Conservation (phyloP, 2,113 vertebrate species). For the Rafetus swinhoei region DNA sequence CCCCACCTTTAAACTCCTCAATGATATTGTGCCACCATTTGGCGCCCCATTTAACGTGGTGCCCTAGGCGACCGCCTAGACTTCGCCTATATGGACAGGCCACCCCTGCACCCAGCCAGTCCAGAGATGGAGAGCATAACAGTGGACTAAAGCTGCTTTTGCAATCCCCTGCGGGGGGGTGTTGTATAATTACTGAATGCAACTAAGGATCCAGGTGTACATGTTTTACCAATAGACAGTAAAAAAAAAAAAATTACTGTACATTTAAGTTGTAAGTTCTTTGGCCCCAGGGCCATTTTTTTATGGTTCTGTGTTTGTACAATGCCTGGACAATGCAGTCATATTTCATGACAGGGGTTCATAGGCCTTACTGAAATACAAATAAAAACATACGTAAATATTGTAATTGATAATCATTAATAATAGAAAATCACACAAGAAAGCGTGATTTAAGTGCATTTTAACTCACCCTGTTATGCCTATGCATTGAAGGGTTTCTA, state of each 20-base stretch:
- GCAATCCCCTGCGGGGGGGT: neutral
- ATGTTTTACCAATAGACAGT: neutral
- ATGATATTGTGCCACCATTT: no score
- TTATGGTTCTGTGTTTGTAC: neutral
- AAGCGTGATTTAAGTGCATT: neutral
- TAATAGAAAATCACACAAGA: neutral
- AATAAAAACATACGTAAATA: neutral
- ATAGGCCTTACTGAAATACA: neutral
- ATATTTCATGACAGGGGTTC: neutral
- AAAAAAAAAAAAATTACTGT: neutral
- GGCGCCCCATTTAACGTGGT: no score
- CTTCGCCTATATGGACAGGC: no score
- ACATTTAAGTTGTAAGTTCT: neutral
- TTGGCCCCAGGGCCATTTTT: neutral
- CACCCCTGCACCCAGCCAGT: no score
- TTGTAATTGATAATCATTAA: neutral
- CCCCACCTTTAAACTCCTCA: no score
- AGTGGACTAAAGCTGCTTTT: neutral
- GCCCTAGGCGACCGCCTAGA: no score
- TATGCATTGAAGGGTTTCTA: neutral
- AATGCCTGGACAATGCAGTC: neutral
- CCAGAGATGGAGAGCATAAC: neutral
- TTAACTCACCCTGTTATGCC: neutral
- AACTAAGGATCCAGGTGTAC: neutral
- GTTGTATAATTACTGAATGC: neutral